Base-by-base conservation (phyloP, 2,797 vertebrate species). In the Cynodonichthys magdalenae region DNA sequence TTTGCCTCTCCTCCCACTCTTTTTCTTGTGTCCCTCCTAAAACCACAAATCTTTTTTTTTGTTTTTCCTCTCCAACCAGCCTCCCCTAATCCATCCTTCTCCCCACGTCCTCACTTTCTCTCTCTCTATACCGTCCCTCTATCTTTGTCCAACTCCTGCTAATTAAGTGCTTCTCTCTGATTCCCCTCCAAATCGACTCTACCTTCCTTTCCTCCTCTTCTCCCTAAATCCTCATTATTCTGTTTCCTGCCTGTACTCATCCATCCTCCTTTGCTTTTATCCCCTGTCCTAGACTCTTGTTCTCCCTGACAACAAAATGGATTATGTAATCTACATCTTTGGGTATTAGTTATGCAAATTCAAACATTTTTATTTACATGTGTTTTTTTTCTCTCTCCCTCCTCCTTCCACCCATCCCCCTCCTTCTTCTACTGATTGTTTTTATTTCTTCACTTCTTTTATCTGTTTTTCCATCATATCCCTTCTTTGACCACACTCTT, bases 281-380 rank as follows among this genome's bases (percentile, higher is more conserved):
- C 50, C 28, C 63, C 55, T 58, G 34, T 71, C 64, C 71, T 79
- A 45, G 20, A 24, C 66, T 75, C 85, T 85, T 80, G 71, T 88
- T 88, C 85, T 91, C 84, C 87, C 88, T 88, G 86, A 80, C 82
- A 89, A 86, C 87, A 88, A 65, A 65, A 69, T 36, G 62, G 51
- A 47, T 90, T 91, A 90, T 88, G 88, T 85, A 89, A 87, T 82
- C 71, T 62, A 59, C 24, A 62, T 89, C 85, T 90, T 86, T 71
- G 59, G 82, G 90, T 86, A 82, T 89, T 83, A 87, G 73, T 79
- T 84, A 91, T 90, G 89, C 80, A 91, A 89, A 92, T 92, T 81
- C 63, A 85, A 83, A 77, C 59, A 70, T 83, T 89, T 90, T 85
- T 90, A 90, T 90, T 90, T 87, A 83, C 59, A 41, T 83, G 59